These are phyloP conservation scores for Orthosia gothica DNA, from an alignment of 2,888 invertebrate genomes.

Conservation along the genomic window DNA sequence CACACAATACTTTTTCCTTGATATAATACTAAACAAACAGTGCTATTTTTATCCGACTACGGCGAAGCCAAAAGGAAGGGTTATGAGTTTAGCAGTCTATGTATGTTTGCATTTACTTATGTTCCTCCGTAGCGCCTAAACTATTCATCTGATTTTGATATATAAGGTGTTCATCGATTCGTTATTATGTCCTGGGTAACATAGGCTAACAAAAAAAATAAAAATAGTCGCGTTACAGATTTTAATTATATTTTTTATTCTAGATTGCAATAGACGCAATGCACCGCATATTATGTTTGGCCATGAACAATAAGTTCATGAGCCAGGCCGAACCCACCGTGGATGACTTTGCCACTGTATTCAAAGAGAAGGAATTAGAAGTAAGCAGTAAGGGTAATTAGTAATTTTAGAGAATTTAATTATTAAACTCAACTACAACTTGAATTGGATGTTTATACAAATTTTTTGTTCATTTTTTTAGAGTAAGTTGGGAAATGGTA, in stretches of 20 bases:
- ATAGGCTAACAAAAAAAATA: too few relatives aligned
- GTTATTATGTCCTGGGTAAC: too few relatives aligned
- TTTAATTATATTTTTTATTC: constrained; percentile 52
- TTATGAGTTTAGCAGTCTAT: too few relatives aligned
- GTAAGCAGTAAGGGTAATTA: constrained; percentile 88
- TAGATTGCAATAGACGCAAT: constrained; percentile 85
- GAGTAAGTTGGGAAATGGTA: constrained; percentile 12
- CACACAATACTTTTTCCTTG: background rate
- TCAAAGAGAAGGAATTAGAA: constrained; percentile 76
- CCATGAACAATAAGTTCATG: constrained; percentile 84
- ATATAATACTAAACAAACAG: constrained; percentile 22
- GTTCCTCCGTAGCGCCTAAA: too few relatives aligned
- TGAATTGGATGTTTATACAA: constrained; percentile 42
- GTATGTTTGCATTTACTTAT: too few relatives aligned
- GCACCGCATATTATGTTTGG: constrained; percentile 85
- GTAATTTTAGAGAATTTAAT: constrained; percentile 77
- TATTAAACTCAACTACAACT: constrained; percentile 61
- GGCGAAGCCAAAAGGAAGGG: too few relatives aligned
- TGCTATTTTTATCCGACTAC: background rate
- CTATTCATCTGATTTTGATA: too few relatives aligned
- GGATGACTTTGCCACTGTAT: constrained; percentile 79
- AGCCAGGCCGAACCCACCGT: constrained; percentile 66
- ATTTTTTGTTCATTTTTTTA: constrained; percentile 13
- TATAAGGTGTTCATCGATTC: too few relatives aligned
- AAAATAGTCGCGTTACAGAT: too few relatives aligned